phyloP scores from a whole-genome alignment of 2,888 invertebrate species.

The Ctenicera cuprea region DNA sequence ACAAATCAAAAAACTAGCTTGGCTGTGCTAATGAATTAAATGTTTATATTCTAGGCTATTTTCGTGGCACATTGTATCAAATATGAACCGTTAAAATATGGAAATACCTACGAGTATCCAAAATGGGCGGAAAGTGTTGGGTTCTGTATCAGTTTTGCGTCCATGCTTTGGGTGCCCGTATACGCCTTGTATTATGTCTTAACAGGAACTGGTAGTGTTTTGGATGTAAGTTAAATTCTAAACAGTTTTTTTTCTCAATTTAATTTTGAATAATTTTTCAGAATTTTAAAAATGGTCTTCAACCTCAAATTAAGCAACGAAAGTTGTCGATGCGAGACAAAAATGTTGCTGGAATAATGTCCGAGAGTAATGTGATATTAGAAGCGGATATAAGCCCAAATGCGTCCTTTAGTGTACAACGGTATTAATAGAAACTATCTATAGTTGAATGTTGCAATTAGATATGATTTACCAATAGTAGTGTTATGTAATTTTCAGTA shows the following conservation, averaged over 20 bases:
- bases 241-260: neutral
- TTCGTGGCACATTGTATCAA: conserved; percentile 78
- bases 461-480: neutral
- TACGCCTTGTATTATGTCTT: conserved; percentile 78
- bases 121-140: conserved; percentile 78
- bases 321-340: conserved; percentile 72
- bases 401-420: conserved; percentile 30
- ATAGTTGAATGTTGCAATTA: conserved; percentile 1
- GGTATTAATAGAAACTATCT: neutral
- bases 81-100: conserved; percentile 77
- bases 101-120: conserved; percentile 76
- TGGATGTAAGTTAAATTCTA: conserved; percentile 71
- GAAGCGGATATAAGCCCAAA: conserved; percentile 21
- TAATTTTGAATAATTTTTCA: conserved; percentile 61
- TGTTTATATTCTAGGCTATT: conserved; percentile 73
- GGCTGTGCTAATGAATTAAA: neutral
- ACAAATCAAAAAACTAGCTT: too few relatives aligned
- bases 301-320: conserved; percentile 73
- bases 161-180: conserved; percentile 80
- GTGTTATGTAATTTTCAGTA: conserved; percentile 9
- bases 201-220: conserved; percentile 73
- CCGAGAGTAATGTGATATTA: conserved; percentile 68
- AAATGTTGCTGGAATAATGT: conserved; percentile 72
- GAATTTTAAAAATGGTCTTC: conserved; percentile 73
- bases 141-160: conserved; percentile 77